Evolutionary conservation across 2,113 vertebrate species (phyloP).

Genomic region (Antechinus flavipes): DNA sequence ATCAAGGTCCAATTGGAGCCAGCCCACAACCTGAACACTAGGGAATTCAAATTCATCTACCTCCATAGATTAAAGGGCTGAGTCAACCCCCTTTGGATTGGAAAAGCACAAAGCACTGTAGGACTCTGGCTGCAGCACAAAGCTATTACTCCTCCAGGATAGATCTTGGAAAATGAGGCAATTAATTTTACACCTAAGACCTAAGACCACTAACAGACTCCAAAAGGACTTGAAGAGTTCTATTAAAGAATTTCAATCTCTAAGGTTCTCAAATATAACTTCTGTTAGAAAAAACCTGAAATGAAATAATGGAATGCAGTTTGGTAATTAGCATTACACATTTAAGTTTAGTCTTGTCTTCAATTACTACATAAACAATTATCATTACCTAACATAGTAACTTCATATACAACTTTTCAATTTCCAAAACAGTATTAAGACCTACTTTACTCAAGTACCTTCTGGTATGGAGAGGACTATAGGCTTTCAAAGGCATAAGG

Average conservation of each 20-base stretch:
- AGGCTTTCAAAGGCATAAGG: background rate
- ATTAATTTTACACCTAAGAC: conserved; percentile 72
- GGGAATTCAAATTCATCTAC: conserved; percentile 81
- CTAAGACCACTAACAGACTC: conserved; percentile 77
- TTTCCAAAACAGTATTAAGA: conserved; percentile 22
- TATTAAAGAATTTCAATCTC: conserved; percentile 78
- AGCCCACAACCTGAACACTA: conserved; percentile 76
- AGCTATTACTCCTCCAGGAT: conserved; percentile 59
- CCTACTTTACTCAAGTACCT: background rate
- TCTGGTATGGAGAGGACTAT: background rate
- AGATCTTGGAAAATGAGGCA: conserved; percentile 75
- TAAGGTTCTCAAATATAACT: conserved; percentile 80
- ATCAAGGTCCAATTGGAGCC: conserved; percentile 70
- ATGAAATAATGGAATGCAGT: conserved; percentile 81
- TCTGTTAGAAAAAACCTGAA: conserved; percentile 81
- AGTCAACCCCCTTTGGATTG: conserved; percentile 78
- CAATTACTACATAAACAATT: conserved; percentile 72
- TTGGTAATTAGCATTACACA: conserved; percentile 79
- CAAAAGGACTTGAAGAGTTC: conserved; percentile 74
- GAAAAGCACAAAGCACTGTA: conserved; percentile 76
- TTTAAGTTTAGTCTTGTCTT: conserved; percentile 75
- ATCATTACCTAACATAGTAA: conserved; percentile 68
- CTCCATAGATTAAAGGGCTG: conserved; percentile 80
- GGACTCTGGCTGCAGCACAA: conserved; percentile 61
- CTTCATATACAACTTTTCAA: conserved; percentile 69